Evolutionary conservation across 2,888 invertebrate species (phyloP).

Genomic region (Pecten maximus): DNA sequence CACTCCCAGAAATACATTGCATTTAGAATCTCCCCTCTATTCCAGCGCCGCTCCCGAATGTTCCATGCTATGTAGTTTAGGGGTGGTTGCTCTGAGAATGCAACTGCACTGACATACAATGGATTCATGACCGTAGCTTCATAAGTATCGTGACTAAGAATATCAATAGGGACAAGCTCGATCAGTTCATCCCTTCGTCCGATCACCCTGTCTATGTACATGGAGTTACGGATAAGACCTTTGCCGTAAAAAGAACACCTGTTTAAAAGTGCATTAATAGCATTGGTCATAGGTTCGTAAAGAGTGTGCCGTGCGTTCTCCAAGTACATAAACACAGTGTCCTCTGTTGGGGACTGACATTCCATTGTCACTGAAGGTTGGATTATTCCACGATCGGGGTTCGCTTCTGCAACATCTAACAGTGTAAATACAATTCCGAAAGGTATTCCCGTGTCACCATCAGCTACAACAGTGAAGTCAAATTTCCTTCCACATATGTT

Average conservation of each 20-base stretch:
- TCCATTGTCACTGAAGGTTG: constrained; percentile 53
- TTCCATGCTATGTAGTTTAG: constrained; percentile 56
- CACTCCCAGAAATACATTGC: constrained; percentile 46
- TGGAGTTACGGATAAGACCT: constrained; percentile 52
- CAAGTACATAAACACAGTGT: constrained; percentile 56
- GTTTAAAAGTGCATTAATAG: constrained; percentile 44
- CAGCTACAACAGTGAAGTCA: constrained; percentile 38
- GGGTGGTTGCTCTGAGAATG: constrained; percentile 49
- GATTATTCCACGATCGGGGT: constrained; percentile 50
- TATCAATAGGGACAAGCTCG: constrained; percentile 56
- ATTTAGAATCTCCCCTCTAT: constrained; percentile 52
- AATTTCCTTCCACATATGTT: constrained; percentile 49
- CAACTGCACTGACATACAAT: constrained; percentile 45
- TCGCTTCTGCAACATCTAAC: constrained; percentile 50
- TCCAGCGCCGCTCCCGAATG: constrained; percentile 54
- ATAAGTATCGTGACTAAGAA: constrained; percentile 59
- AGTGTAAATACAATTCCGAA: constrained; percentile 42
- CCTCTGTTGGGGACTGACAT: constrained; percentile 26
- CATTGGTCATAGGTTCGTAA: constrained; percentile 48
- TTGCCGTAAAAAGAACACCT: constrained; percentile 55
- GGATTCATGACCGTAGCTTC: constrained; percentile 56
- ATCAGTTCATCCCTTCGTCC: constrained; percentile 45
- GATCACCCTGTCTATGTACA: constrained; percentile 52
- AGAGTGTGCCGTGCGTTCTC: constrained; percentile 49
- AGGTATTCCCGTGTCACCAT: constrained; percentile 50